A percentile compares a stretch with the other conserved stretches of the same genome.
phyloP scores from a whole-genome alignment of 2,797 vertebrate genomes.

The Pipistrellus nathusii region DNA sequence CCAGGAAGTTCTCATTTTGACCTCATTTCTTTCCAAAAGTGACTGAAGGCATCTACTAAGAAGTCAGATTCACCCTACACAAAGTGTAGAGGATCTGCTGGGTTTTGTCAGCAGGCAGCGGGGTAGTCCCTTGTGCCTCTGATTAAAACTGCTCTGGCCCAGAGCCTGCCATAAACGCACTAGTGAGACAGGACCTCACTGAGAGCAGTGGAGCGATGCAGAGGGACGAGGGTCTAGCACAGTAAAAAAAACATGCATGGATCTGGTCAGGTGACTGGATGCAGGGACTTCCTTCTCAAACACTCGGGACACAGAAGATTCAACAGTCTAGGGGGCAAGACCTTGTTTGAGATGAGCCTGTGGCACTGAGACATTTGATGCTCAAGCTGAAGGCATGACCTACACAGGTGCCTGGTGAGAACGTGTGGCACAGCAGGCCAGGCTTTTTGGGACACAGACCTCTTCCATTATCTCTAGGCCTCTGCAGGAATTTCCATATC shows the following conservation, averaged over 20 bases:
- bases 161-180: background rate
- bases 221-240: background rate
- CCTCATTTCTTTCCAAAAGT: background rate
- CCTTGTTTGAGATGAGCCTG: background rate
- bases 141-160: background rate
- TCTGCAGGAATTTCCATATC: background rate
- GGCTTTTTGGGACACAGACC: background rate
- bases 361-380: fast-evolving
- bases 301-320: background rate
- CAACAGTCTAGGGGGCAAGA: background rate
- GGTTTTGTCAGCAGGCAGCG: background rate
- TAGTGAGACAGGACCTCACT: fast-evolving
- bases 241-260: background rate
- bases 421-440: fast-evolving
- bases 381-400: too few species aligned
- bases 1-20: background rate
- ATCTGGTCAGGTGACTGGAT: too few species aligned
- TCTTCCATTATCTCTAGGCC: background rate
- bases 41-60: background rate
- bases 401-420: background rate
- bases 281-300: background rate
- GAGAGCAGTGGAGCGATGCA: background rate
- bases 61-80: background rate
- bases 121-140: fast-evolving
- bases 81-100: background rate